A percentile compares a stretch with the other conserved stretches of the same genome.
phyloP scores from a whole-genome alignment of 1,140 invertebrate genomes.

The Trichoplusia ni region DNA sequence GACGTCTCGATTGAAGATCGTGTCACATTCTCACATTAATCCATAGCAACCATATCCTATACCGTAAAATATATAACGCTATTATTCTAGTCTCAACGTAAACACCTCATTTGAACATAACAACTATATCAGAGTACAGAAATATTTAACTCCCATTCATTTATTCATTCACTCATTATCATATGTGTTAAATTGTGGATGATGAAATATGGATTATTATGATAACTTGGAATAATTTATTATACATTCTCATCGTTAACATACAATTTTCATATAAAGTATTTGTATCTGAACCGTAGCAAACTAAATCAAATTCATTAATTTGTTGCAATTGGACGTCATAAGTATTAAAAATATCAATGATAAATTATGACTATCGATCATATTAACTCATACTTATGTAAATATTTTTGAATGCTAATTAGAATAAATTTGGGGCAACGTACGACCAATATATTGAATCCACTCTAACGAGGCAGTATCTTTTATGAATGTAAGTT shows the following conservation, averaged over 20 bases:
- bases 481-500: too few species aligned
- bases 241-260: background rate
- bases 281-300: background rate
- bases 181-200: constrained; percentile 9
- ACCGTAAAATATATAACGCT: too few species aligned
- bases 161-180: background rate
- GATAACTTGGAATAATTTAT: constrained; percentile 11
- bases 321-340: constrained; percentile 1
- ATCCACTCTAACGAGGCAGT: too few species aligned
- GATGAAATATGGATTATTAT: constrained; percentile 6
- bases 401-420: background rate
- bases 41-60: too few species aligned
- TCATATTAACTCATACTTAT: background rate
- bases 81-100: too few species aligned
- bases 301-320: constrained; percentile 15
- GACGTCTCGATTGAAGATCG: constrained; percentile 61
- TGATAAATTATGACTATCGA: background rate
- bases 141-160: background rate
- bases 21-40: constrained; percentile 38
- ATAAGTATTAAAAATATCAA: constrained; percentile 1
- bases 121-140: background rate
- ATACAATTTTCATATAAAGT: background rate
- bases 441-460: too few species aligned
- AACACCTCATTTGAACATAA: too few species aligned
- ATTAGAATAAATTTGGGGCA: background rate